A percentile compares a stretch with the other conserved stretches of the same genome.
Conservation (phyloP, 2,888 invertebrate species). For the Scaptomyza flava region DNA sequence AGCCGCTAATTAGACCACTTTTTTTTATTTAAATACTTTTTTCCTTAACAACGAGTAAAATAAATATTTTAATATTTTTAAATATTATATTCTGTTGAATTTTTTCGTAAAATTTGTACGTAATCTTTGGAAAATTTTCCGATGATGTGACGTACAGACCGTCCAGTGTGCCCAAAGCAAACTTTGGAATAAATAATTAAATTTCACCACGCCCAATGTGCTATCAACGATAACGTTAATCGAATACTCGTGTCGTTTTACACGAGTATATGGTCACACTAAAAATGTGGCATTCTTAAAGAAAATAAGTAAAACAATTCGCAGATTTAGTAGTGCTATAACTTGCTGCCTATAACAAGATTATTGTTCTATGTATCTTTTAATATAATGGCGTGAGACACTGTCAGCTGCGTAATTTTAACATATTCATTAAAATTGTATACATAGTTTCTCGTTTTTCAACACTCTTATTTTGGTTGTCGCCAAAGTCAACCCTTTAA, state of each 20-base stretch:
- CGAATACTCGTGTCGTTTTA: constrained; percentile 33
- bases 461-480: constrained; percentile 10
- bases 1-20: constrained; percentile 27
- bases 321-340: not conserved
- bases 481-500: constrained; percentile 3
- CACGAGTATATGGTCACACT: constrained; percentile 38
- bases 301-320: not conserved
- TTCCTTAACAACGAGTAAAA: constrained; percentile 16
- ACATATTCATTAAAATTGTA: not conserved
- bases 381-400: not conserved
- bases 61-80: constrained; percentile 30
- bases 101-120: constrained; percentile 63
- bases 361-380: no score
- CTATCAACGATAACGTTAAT: constrained; percentile 20
- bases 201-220: constrained; percentile 60
- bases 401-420: not conserved
- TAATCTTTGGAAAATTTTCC: constrained; percentile 71
- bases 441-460: not conserved
- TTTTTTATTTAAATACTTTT: constrained; percentile 41
- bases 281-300: not conserved
- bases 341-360: not conserved
- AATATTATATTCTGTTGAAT: constrained; percentile 44
- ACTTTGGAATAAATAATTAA: constrained; percentile 53
- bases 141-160: constrained; percentile 57
- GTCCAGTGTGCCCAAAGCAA: constrained; percentile 49